phyloP scores from a whole-genome alignment of 1,140 invertebrate genomes.

The Drosophila micromelanica region DNA sequence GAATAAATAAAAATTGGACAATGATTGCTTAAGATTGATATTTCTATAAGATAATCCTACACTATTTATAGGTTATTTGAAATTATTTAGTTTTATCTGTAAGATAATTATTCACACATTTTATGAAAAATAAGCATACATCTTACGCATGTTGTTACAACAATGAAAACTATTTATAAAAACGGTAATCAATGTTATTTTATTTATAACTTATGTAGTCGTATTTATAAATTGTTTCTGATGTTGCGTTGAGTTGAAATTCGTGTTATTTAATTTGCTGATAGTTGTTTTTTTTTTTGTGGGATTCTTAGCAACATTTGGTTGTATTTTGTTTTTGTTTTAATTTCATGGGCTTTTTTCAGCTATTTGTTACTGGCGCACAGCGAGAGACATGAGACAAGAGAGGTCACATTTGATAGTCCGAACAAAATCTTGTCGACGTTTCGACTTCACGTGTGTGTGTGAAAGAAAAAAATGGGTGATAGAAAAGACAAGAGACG shows the following conservation, averaged over 20 bases:
- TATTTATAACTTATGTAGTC: neutral
- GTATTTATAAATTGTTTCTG: constrained; percentile 25
- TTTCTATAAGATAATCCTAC: too few relatives aligned
- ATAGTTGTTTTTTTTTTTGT: constrained; percentile 62
- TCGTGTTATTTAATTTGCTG: constrained; percentile 77
- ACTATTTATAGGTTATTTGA: too few relatives aligned
- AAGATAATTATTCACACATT: too few relatives aligned
- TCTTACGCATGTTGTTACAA: neutral
- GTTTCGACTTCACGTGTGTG: constrained; percentile 43
- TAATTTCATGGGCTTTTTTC: constrained; percentile 37
- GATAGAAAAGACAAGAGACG: constrained; percentile 56
- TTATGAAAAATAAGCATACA: neutral
- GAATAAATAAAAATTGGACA: too few relatives aligned
- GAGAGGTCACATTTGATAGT: constrained; percentile 79
- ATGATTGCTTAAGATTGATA: too few relatives aligned
- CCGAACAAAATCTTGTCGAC: constrained; percentile 76
- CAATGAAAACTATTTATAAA: constrained; percentile 2
- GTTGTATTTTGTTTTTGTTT: constrained; percentile 27
- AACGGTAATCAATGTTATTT: constrained; percentile 2
- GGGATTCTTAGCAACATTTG: constrained; percentile 57
- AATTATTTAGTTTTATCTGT: too few relatives aligned
- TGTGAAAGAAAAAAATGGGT: constrained; percentile 69
- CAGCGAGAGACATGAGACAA: constrained; percentile 68
- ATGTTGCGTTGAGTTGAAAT: constrained; percentile 64
- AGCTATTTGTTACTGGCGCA: constrained; percentile 48